A percentile compares a stretch with the other conserved stretches of the same genome.
Evolutionary conservation across 2,113 vertebrate species (phyloP).

Genomic region (Egretta garzetta): DNA sequence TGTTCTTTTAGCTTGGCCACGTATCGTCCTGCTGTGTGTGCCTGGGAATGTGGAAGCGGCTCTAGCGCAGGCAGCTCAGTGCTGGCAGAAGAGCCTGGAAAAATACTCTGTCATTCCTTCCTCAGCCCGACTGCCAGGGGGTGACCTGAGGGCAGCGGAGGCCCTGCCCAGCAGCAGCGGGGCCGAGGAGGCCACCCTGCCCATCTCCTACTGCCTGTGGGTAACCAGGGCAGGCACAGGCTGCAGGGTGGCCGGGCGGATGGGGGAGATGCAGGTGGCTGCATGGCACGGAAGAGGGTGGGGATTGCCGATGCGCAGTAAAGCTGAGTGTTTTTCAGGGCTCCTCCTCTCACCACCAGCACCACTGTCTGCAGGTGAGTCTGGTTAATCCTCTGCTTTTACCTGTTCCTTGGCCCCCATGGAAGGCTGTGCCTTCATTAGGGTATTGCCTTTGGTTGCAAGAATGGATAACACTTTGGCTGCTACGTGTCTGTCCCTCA

Average conservation of each 20-base stretch:
- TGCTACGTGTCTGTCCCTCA: fast-evolving
- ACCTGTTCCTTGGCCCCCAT: fast-evolving
- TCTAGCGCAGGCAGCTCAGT: fast-evolving
- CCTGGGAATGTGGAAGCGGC: fast-evolving
- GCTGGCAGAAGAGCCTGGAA: not conserved
- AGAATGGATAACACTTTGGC: fast-evolving
- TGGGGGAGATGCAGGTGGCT: not conserved
- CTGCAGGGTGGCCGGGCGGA: fast-evolving
- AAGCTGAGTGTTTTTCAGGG: not conserved
- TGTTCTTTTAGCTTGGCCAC: not conserved
- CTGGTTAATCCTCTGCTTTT: not conserved
- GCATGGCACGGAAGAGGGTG: fast-evolving
- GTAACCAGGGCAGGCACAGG: not conserved
- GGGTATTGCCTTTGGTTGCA: not conserved
- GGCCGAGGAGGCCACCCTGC: not conserved
- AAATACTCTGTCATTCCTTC: too few relatives aligned
- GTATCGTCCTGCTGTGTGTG: not conserved
- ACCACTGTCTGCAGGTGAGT: not conserved
- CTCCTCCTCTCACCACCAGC: not conserved
- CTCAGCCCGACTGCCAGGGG: not conserved
- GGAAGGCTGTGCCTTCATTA: not conserved
- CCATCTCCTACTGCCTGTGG: not conserved
- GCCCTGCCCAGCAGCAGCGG: not conserved
- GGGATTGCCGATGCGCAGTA: not conserved
- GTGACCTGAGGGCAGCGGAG: not conserved